Base-by-base conservation (phyloP, 2,113 vertebrate genomes). In the Myiagra hebetior region DNA sequence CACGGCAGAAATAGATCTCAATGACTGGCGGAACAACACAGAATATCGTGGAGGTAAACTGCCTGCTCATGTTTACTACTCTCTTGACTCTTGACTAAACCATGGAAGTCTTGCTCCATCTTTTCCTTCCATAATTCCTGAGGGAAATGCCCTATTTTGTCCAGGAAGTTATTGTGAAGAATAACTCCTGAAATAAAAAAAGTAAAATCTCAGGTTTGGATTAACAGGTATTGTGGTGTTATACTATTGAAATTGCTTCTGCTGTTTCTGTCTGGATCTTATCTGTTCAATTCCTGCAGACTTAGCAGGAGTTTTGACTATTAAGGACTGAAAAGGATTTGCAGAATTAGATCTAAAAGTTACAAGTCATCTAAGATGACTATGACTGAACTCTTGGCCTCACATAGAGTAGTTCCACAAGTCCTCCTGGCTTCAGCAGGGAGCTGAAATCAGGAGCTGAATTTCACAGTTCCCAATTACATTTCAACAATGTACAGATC, bases 1-100 rank as follows among this genome's bases (percentile, higher is more conserved):
- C 31, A 99, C 99, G 3, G 99, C 99, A 10, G 99, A 99, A 98
- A 99, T 99, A 15, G 99, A 99, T 96, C 98, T 99, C 26, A 98
- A 94, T 10, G 99, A 99, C 97, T 99, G 99, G 99, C 97, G 99
- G 89, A 99, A 98, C 96, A 99, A 99, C 95, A 99, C 99, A 0
- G 99, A 99, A 87, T 99, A 99, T 95, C 98, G 99, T 97, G 99
- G 99, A 98, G 99, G 99, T 99, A 94, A 98, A 97, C 64, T 70
- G 17, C 67, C 30, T 91, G 77, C 47, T 94, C 31, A 19, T 83
- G 33, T 85, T 92, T 93, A 16, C 46, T 76, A 26, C 13, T 35
- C 3, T 49, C 80, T 89, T 89, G 7, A 49, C 37, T 56, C 7
- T 41, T 93, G 81, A 69, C 47, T 81, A 90, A 90, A 84, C 47